Evolutionary conservation across 2,113 vertebrate species (phyloP).

Genomic region (Etheostoma spectabile): DNA sequence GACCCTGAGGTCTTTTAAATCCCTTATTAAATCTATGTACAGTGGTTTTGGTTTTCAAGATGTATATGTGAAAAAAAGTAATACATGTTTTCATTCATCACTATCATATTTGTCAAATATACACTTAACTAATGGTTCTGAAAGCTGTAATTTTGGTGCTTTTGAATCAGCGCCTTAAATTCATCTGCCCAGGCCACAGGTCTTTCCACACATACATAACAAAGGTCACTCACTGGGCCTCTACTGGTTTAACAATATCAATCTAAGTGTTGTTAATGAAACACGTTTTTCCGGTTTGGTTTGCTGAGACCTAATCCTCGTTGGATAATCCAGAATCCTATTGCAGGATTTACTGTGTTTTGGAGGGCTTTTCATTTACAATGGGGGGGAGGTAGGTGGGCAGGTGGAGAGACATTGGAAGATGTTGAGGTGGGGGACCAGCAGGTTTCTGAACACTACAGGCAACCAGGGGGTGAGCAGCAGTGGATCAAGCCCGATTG

Average conservation of each 20-base stretch:
- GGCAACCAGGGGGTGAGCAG: constrained; percentile 45
- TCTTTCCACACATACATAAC: not conserved
- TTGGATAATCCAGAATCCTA: constrained; percentile 69
- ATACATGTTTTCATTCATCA: not conserved
- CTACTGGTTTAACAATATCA: constrained; percentile 17
- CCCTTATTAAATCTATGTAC: not conserved
- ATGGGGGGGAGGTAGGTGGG: not conserved
- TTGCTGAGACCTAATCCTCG: constrained; percentile 61
- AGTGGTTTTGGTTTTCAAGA: not conserved
- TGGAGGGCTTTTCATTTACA: constrained; percentile 27
- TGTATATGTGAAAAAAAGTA: not conserved
- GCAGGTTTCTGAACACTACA: constrained; percentile 49
- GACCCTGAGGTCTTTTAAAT: not conserved
- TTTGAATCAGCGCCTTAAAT: not conserved
- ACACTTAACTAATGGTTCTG: not conserved
- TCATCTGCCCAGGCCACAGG: not conserved
- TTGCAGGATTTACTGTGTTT: constrained; percentile 51
- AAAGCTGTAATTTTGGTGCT: not conserved
- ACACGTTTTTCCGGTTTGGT: constrained; percentile 32
- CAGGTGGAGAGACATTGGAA: constrained; percentile 40
- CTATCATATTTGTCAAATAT: not conserved
- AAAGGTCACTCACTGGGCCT: not conserved
- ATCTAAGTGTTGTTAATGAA: constrained; percentile 37
- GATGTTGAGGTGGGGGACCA: constrained; percentile 29
- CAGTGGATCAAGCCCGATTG: constrained; percentile 32